A percentile compares a stretch with the other conserved stretches of the same genome.
phyloP scores from a whole-genome alignment of 2,888 invertebrate species.

The Tyria jacobaeae region DNA sequence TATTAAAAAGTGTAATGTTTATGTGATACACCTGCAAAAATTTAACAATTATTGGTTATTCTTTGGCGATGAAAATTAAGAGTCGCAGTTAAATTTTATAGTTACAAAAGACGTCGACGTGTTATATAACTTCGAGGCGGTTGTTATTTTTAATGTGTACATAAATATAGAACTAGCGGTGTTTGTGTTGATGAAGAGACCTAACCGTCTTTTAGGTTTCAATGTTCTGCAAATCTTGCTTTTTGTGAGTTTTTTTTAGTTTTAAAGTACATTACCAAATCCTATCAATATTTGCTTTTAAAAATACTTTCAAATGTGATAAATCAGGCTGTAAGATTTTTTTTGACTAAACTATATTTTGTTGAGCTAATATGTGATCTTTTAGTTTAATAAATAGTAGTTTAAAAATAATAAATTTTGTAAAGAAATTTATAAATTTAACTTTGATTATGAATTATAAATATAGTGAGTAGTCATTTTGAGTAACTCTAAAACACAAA shows the following conservation, averaged over 20 bases:
- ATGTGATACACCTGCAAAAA: conserved; percentile 24
- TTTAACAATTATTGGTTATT: conserved; percentile 24
- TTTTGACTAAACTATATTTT: no score
- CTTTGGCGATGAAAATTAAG: conserved; percentile 24
- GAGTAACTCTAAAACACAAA: neutral
- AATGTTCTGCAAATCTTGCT: no score
- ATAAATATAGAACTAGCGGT: conserved; percentile 24
- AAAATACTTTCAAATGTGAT: no score
- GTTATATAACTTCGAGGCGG: conserved; percentile 19
- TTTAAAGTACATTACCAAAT: no score
- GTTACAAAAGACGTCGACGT: conserved; percentile 27
- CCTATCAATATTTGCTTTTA: no score
- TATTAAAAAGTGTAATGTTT: conserved; percentile 26
- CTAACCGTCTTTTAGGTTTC: conserved; percentile 7
- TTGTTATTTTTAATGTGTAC: conserved; percentile 32
- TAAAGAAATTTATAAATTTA: no score
- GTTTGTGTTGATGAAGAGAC: conserved; percentile 4
- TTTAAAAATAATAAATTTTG: no score
- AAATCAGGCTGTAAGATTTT: no score
- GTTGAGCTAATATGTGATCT: no score
- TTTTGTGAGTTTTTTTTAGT: neutral
- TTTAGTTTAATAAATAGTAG: no score
- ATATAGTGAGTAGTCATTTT: neutral
- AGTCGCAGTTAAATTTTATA: conserved; percentile 34
- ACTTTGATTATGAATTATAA: no score